These are phyloP conservation scores for Cryptocephalus moraei DNA, from an alignment of 2,888 invertebrate species.

Conservation along the genomic window DNA sequence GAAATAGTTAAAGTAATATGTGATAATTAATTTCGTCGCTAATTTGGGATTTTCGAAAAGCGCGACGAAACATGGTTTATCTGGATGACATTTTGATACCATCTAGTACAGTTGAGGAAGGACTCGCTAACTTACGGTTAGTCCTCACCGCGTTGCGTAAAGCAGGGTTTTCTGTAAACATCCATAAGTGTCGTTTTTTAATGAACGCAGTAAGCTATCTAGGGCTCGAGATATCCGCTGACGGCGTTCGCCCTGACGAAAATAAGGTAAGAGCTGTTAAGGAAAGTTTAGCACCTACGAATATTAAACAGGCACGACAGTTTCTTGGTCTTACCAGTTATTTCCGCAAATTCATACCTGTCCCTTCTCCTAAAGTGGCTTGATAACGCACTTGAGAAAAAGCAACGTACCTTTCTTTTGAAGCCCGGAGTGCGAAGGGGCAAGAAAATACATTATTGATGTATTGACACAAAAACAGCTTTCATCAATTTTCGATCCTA, in stretches of 20 bases:
- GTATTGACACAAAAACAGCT: slow-evolving; percentile 10
- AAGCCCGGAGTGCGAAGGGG: slow-evolving; percentile 1
- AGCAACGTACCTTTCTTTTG: slow-evolving; percentile 5
- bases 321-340: not conserved
- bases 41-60: too few species aligned
- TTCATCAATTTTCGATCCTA: too few species aligned
- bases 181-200: too few species aligned
- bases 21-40: too few species aligned
- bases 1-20: too few species aligned
- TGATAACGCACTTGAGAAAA: slow-evolving; percentile 9
- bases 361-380: not conserved
- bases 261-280: not conserved
- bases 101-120: not conserved
- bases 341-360: not conserved
- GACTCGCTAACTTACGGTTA: not conserved
- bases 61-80: not conserved
- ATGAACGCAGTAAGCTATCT: not conserved
- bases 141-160: not conserved
- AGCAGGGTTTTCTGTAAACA: not conserved
- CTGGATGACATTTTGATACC: not conserved
- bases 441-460: slow-evolving; percentile 6
- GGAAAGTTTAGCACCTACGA: not conserved
- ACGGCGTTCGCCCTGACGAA: not conserved
- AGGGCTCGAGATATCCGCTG: not conserved
- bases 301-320: not conserved